A percentile compares a stretch with the other conserved stretches of the same genome.
phyloP scores from a whole-genome alignment of 2,797 vertebrate genomes.

The Cynodonichthys magdalenae region DNA sequence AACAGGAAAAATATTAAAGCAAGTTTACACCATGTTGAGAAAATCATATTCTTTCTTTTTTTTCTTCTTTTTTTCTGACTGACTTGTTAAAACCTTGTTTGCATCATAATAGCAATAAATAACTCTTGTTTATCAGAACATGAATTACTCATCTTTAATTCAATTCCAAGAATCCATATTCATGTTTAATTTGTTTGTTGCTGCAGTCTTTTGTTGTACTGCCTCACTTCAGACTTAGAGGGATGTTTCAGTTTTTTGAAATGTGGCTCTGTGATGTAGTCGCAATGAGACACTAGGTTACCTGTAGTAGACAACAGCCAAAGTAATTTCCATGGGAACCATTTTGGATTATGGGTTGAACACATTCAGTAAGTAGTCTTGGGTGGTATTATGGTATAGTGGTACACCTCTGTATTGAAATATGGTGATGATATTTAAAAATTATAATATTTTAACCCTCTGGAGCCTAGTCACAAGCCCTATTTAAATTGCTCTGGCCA shows the following conservation, averaged over 20 bases:
- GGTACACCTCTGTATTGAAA: too few relatives aligned
- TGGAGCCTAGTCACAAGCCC: too few relatives aligned
- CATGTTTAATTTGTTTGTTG: not conserved
- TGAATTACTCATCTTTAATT: not conserved
- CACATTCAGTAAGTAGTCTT: too few relatives aligned
- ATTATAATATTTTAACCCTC: too few relatives aligned
- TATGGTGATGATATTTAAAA: too few relatives aligned
- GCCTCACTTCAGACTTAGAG: not conserved
- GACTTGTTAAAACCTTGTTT: slow-evolving; percentile 9
- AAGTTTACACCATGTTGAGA: slow-evolving; percentile 18
- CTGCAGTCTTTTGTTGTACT: not conserved
- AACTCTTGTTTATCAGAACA: slow-evolving; percentile 2
- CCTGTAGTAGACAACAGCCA: not conserved
- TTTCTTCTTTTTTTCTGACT: slow-evolving; percentile 7
- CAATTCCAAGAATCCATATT: not conserved
- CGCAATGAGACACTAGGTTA: not conserved
- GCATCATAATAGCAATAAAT: slow-evolving; percentile 14
- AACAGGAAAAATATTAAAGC: slow-evolving; percentile 21
- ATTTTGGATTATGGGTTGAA: too few relatives aligned
- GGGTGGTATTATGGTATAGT: too few relatives aligned
- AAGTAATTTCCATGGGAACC: not conserved
- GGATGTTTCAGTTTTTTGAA: not conserved
- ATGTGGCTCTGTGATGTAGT: not conserved
- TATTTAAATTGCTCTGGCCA: too few relatives aligned
- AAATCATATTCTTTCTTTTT: not conserved